Evolutionary conservation across 2,797 vertebrate genomes (phyloP).

Genomic region (Myotis myotis): DNA sequence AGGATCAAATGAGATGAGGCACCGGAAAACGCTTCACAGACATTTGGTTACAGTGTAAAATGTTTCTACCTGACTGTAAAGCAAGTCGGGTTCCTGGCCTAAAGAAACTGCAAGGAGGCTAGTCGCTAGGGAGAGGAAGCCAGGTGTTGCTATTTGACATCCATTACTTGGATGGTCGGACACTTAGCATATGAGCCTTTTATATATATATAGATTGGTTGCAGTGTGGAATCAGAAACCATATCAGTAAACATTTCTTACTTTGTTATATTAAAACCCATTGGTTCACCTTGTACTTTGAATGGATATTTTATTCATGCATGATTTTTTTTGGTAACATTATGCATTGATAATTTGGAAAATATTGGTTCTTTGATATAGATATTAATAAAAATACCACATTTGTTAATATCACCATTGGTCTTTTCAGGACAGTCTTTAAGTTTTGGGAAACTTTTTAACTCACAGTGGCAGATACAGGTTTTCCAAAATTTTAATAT

Average conservation of each 20-base stretch:
- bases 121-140: too few species aligned
- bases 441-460: background rate
- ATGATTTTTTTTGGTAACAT: background rate
- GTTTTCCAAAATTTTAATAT: conserved; percentile 20
- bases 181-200: too few species aligned
- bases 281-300: background rate
- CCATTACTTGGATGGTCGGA: too few species aligned
- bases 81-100: too few species aligned
- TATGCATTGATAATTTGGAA: background rate
- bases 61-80: too few species aligned
- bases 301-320: background rate
- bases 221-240: background rate
- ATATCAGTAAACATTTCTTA: background rate
- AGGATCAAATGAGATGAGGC: too few species aligned
- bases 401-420: background rate
- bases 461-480: background rate
- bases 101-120: too few species aligned
- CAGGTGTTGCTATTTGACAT: too few species aligned
- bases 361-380: background rate
- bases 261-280: background rate
- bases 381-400: background rate
- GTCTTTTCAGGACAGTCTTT: background rate
- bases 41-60: too few species aligned
- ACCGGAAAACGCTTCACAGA: too few species aligned
- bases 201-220: background rate